These are phyloP conservation scores for Otocyon megalotis DNA, from an alignment of 2,113 vertebrate species.

Conservation along the genomic window DNA sequence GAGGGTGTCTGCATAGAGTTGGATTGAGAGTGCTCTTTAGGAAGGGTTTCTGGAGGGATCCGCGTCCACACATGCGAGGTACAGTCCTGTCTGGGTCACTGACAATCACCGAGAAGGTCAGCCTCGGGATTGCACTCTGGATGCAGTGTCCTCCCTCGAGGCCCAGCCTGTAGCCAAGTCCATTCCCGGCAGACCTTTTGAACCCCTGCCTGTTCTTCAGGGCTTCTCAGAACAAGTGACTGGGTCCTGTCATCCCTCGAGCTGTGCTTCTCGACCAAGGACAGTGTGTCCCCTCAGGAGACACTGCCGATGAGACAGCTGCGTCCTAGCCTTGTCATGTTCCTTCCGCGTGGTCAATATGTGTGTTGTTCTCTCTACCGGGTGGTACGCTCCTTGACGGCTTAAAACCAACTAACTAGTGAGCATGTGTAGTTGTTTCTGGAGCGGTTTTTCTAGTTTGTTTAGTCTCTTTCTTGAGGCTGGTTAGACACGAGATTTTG, in stretches of 20 bases:
- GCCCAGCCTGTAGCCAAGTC: background rate
- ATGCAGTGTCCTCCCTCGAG: background rate
- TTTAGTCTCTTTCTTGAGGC: background rate
- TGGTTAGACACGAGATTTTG: background rate
- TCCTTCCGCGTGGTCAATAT: background rate
- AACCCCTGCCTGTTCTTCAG: background rate
- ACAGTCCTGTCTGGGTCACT: background rate
- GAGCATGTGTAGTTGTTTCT: background rate
- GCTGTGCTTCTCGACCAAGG: background rate
- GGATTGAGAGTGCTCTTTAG: background rate
- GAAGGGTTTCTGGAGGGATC: background rate
- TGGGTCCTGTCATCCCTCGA: background rate
- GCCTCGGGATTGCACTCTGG: background rate
- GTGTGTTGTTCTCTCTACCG: background rate
- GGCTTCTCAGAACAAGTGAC: background rate
- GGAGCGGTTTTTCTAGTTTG: background rate
- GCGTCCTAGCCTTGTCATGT: background rate
- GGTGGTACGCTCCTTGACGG: background rate
- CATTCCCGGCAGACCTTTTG: background rate
- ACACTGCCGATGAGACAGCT: background rate
- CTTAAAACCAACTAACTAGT: background rate
- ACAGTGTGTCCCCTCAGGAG: background rate
- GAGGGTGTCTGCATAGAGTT: background rate
- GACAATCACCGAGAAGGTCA: background rate
- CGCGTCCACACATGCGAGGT: background rate